phyloP scores from a whole-genome alignment of 2,888 invertebrate genomes.

The Caenorhabditis wallacei region DNA sequence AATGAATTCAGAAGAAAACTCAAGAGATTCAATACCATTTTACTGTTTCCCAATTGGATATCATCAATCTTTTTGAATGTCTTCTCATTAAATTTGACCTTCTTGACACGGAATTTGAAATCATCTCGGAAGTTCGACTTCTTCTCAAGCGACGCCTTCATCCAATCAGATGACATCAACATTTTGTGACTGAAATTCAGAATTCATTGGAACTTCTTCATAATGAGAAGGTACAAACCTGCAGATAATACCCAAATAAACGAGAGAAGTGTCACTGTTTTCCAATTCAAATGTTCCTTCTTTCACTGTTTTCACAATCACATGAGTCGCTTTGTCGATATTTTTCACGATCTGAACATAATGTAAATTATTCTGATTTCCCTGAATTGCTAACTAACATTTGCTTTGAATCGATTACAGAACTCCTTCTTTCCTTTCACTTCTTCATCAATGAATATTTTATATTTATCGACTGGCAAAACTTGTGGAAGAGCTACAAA shows the following conservation, averaged over 20 bases:
- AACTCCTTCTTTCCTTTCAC: slow-evolving; percentile 34
- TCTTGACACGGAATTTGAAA: slow-evolving; percentile 24
- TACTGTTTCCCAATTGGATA: slow-evolving; percentile 26
- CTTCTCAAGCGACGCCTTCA: slow-evolving; percentile 9
- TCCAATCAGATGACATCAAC: slow-evolving; percentile 36
- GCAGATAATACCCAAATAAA: slow-evolving; percentile 2
- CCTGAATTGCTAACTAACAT: not conserved
- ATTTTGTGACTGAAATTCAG: slow-evolving; percentile 16
- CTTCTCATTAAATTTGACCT: slow-evolving; percentile 31
- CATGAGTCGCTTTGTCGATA: slow-evolving; percentile 24
- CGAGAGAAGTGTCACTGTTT: slow-evolving; percentile 4
- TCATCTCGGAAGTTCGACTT: slow-evolving; percentile 18
- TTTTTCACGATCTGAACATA: slow-evolving; percentile 34
- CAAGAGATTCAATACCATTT: slow-evolving; percentile 18
- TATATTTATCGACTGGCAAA: slow-evolving; percentile 25
- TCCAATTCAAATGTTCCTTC: slow-evolving; percentile 24
- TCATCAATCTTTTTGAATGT: slow-evolving; percentile 14
- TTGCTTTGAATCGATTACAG: slow-evolving; percentile 9
- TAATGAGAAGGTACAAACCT: slow-evolving; percentile 2
- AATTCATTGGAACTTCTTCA: not conserved
- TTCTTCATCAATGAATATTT: slow-evolving; percentile 22
- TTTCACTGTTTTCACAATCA: slow-evolving; percentile 27
- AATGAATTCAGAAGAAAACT: no score
- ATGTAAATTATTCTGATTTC: no score
- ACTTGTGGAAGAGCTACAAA: slow-evolving; percentile 21